These are phyloP conservation scores for Sciurus niger DNA, from an alignment of 2,113 vertebrate species.

Conservation along the genomic window DNA sequence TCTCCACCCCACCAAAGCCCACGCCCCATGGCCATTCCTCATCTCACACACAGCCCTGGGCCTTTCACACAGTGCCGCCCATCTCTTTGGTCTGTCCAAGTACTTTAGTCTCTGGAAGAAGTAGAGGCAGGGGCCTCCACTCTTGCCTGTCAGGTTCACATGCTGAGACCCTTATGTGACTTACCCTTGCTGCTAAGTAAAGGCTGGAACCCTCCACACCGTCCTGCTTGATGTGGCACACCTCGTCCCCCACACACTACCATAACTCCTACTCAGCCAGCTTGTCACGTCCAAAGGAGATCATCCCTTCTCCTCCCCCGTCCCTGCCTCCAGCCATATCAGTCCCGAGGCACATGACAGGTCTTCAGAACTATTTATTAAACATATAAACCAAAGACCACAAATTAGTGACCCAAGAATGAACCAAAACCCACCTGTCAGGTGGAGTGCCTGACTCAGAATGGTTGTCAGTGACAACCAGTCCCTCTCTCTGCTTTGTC, in stretches of 20 bases:
- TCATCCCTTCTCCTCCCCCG: background rate
- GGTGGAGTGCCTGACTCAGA: background rate
- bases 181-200: background rate
- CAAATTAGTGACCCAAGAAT: background rate
- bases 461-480: fast-evolving
- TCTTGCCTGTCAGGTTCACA: background rate
- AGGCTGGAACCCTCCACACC: background rate
- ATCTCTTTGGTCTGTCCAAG: background rate
- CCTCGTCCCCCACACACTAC: background rate
- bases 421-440: background rate
- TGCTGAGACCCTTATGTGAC: background rate
- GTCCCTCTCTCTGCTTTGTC: background rate
- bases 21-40: too few species aligned
- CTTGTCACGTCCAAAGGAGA: background rate
- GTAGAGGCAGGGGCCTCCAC: too few species aligned
- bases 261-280: background rate
- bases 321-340: background rate
- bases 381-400: background rate
- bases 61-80: too few species aligned
- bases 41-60: fast-evolving
- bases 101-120: background rate
- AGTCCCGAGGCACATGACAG: too few species aligned
- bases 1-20: background rate
- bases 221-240: background rate
- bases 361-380: background rate